Evolutionary conservation across 1,140 invertebrate genomes (phyloP), one percentile per base, ranked within the genome.

Genomic region (Trigoniulus corallinus): DNA sequence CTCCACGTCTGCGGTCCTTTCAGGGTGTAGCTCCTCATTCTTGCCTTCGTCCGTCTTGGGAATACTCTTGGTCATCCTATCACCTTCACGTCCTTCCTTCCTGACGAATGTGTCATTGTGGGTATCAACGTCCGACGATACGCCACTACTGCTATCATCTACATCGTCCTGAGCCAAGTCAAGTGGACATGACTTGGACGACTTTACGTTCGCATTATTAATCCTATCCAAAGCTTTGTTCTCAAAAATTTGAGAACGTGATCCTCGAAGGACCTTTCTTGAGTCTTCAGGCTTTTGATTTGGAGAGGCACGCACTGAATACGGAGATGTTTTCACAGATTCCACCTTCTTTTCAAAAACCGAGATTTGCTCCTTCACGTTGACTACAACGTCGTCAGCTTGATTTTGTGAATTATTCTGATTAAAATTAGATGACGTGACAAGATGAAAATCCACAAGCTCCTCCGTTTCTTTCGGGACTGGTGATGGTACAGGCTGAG

Each of bases 131-230:
- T 88, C 84, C 24, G 82, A 86, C 52, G 82, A 86, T 0, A 88
- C 83, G 1, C 82, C 84, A 44, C 81, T 86, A 7, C 82, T 87
- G 52, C 82, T 86, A 64, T 87, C 88, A 63, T 88, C 84, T 27
- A 81, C 82, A 62, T 86, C 83, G 13, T 61, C 59, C 61, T 71
- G 59, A 23, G 75, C 61, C 53, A 86, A 79, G 58, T 84, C 81
- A 65, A 84, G 84, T 13, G 83, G 83, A 63, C 82, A 86, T 2
- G 83, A 85, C 60, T 83, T 82, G 2, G 83, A 87, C 46, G 79
- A 82, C 62, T 87, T 88, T 22, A 89, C 69, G 59, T 82, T 77
- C 12, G 4, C 18, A 15, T 34, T 34, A 34, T 34, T 34, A 7
- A 34, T 15, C 7, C 15, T 34, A 15, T 34, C 12, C 3, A 39